These are phyloP conservation scores for Ladona fulva DNA, from an alignment of 1,140 invertebrate species.

Conservation along the genomic window DNA sequence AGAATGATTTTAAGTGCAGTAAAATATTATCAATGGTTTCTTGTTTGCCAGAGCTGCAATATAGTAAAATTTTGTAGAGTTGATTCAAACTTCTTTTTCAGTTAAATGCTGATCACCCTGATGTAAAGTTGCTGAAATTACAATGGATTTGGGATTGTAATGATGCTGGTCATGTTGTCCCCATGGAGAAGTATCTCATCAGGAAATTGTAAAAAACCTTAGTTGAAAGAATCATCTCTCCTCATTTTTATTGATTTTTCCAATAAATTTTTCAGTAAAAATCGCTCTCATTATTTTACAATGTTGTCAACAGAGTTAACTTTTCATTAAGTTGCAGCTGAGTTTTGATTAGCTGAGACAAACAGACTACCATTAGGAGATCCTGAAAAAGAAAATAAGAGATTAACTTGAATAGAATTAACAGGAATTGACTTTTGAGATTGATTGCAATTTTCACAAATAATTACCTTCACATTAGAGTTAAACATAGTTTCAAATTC, in stretches of 20 bases:
- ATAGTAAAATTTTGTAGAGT: too few relatives aligned
- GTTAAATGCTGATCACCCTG: neutral
- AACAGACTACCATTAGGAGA: conserved; percentile 89
- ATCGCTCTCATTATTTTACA: conserved; percentile 34
- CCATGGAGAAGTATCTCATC: neutral
- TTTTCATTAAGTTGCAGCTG: conserved; percentile 94
- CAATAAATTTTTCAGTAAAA: conserved; percentile 11
- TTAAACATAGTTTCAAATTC: conserved; percentile 94
- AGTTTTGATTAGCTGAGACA: conserved; percentile 91
- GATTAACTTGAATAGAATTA: conserved; percentile 6
- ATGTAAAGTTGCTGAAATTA: neutral
- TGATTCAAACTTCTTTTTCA: neutral
- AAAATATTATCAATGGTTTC: too few relatives aligned
- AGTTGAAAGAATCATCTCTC: too few relatives aligned
- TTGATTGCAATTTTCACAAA: neutral
- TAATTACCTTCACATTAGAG: conserved; percentile 75
- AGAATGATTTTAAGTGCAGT: too few relatives aligned
- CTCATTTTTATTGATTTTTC: neutral
- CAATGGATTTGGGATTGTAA: neutral
- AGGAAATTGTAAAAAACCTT: too few relatives aligned
- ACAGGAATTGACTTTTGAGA: neutral
- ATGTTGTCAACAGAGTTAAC: conserved; percentile 67
- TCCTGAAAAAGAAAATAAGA: conserved; percentile 49
- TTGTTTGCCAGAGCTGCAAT: too few relatives aligned
- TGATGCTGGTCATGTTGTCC: neutral